phyloP scores from a whole-genome alignment of 2,113 vertebrate species.

The Tragelaphus strepsiceros region DNA sequence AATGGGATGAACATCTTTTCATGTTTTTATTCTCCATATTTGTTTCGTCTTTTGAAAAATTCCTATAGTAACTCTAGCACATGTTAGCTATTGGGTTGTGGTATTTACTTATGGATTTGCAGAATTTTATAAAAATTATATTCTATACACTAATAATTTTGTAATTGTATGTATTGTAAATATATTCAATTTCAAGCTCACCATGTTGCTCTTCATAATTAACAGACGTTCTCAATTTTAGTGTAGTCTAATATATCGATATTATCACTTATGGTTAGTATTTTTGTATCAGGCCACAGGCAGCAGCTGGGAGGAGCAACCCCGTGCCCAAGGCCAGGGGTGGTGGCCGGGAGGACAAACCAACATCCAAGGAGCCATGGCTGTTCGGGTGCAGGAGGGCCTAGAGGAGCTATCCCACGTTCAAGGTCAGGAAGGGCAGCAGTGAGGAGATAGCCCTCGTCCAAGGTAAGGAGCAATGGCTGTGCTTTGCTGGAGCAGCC shows the following conservation, averaged over 20 bases:
- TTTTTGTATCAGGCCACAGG: neutral
- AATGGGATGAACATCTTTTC: neutral
- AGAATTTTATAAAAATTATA: neutral
- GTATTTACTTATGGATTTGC: neutral
- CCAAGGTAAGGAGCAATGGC: too few species aligned
- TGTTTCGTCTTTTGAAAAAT: neutral
- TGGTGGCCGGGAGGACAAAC: too few species aligned
- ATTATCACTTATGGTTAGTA: neutral
- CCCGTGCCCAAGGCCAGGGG: too few species aligned
- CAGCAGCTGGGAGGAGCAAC: too few species aligned
- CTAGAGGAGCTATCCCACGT: too few species aligned
- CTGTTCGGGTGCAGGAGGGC: too few species aligned
- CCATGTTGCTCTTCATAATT: neutral
- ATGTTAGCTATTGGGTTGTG: neutral
- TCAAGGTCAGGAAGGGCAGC: too few species aligned
- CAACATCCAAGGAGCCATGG: too few species aligned
- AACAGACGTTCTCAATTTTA: constrained; percentile 4
- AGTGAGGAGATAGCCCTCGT: too few species aligned
- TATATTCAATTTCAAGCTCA: neutral
- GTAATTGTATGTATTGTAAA: neutral
- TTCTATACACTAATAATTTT: neutral
- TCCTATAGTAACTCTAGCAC: neutral
- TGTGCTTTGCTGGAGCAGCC: too few species aligned
- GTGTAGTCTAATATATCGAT: neutral
- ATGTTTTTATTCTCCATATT: neutral